These are phyloP conservation scores for Drosophila sordidula DNA, from an alignment of 2,888 invertebrate genomes.

Conservation along the genomic window DNA sequence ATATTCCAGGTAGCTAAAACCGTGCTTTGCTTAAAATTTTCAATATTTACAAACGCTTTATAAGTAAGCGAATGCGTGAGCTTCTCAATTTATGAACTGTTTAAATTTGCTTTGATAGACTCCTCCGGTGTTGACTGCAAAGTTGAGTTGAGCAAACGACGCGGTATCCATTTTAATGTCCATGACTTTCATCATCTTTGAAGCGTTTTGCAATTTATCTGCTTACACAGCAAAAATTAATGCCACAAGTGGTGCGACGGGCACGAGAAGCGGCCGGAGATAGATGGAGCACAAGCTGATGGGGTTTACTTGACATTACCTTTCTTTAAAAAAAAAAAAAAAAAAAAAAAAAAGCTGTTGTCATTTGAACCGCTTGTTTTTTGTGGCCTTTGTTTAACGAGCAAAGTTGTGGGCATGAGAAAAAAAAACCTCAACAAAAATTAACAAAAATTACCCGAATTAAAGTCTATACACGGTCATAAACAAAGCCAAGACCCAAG, in stretches of 20 bases:
- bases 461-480: conserved; percentile 35
- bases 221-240: conserved; percentile 79
- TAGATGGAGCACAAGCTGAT: conserved; percentile 13
- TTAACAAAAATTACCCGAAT: conserved; percentile 50
- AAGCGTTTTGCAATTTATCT: conserved; percentile 75
- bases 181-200: conserved; percentile 70
- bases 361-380: conserved; percentile 18
- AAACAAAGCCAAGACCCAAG: conserved; percentile 16
- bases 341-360: conserved; percentile 17
- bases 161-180: conserved; percentile 65
- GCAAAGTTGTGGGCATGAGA: conserved; percentile 33
- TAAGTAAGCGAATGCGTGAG: not conserved
- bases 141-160: conserved; percentile 46
- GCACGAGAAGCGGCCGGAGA: not conserved
- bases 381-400: conserved; percentile 30
- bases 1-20: too few species aligned
- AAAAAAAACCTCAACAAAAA: conserved; percentile 13
- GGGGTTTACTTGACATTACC: conserved; percentile 44
- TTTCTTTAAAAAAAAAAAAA: not conserved
- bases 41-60: conserved; percentile 5
- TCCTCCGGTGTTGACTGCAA: conserved; percentile 18
- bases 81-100: conserved; percentile 26
- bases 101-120: conserved; percentile 39
- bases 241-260: conserved; percentile 63
- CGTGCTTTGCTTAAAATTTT: not conserved